Conservation (phyloP, 2,888 invertebrate genomes). For the Zonitis immaculata region DNA sequence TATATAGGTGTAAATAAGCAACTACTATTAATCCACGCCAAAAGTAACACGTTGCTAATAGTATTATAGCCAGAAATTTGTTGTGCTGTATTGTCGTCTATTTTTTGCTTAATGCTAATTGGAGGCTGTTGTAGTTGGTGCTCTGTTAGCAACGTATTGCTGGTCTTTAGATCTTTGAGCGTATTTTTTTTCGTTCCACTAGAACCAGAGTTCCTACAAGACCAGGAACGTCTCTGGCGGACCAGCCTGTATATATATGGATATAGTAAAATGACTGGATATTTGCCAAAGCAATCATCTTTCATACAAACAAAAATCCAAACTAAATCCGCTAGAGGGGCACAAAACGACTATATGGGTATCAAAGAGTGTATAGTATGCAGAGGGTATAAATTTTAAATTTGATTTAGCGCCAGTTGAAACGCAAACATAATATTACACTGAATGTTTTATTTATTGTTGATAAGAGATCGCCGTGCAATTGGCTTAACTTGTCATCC, state of each 20-base stretch:
- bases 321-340: slow-evolving; percentile 40
- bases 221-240: too few relatives aligned
- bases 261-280: slow-evolving; percentile 35
- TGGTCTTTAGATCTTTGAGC: too few relatives aligned
- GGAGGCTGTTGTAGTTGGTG: too few relatives aligned
- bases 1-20: neutral
- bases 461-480: slow-evolving; percentile 38
- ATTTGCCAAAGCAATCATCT: slow-evolving; percentile 47
- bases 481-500: slow-evolving; percentile 47
- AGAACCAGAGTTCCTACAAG: too few relatives aligned
- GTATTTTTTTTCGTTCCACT: too few relatives aligned
- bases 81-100: too few relatives aligned
- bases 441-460: slow-evolving; percentile 46
- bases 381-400: slow-evolving; percentile 49
- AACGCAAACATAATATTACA: slow-evolving; percentile 46
- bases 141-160: too few relatives aligned
- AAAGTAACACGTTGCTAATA: too few relatives aligned
- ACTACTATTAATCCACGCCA: too few relatives aligned
- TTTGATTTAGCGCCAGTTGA: slow-evolving; percentile 45
- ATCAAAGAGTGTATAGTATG: slow-evolving; percentile 45
- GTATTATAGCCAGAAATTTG: too few relatives aligned
- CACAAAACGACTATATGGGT: slow-evolving; percentile 42
- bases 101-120: too few relatives aligned
- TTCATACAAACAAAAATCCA: slow-evolving; percentile 44
- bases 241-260: too few relatives aligned